phyloP scores from a whole-genome alignment of 2,113 vertebrate species.

The Nycticryphes semicollaris region DNA sequence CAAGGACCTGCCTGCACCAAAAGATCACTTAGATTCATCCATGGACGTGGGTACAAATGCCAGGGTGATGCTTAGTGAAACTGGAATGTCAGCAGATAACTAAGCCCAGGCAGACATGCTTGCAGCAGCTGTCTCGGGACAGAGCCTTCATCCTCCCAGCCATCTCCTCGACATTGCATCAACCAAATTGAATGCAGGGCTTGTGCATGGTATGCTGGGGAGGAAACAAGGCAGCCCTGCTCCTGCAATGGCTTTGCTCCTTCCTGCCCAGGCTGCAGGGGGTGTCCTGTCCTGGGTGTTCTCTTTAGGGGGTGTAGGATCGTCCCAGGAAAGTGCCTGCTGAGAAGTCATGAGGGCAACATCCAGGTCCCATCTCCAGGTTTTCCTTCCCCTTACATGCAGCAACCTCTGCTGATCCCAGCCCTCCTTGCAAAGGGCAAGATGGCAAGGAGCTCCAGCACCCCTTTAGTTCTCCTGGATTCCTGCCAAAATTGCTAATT shows the following conservation, averaged over 20 bases:
- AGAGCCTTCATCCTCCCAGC: background rate
- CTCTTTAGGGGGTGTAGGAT: background rate
- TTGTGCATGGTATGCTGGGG: accelerated
- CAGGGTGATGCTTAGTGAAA: background rate
- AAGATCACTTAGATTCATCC: background rate
- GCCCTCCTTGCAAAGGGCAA: background rate
- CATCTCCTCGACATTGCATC: background rate
- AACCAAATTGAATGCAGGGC: background rate
- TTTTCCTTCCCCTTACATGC: background rate
- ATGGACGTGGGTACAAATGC: background rate
- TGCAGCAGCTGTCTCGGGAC: background rate
- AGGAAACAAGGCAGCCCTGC: background rate
- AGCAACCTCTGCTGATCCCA: background rate
- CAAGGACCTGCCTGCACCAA: background rate
- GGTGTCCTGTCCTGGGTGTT: background rate
- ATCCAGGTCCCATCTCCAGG: background rate
- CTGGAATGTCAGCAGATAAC: background rate
- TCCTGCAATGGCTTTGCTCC: background rate
- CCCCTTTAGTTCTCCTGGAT: background rate
- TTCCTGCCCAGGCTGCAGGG: background rate
- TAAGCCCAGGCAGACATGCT: background rate
- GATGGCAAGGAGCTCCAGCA: background rate
- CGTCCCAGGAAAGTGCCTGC: background rate
- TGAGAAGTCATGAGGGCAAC: background rate
- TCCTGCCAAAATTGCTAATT: background rate